Evolutionary conservation across 1,140 invertebrate genomes (phyloP).

Genomic region (Hermetia illucens): DNA sequence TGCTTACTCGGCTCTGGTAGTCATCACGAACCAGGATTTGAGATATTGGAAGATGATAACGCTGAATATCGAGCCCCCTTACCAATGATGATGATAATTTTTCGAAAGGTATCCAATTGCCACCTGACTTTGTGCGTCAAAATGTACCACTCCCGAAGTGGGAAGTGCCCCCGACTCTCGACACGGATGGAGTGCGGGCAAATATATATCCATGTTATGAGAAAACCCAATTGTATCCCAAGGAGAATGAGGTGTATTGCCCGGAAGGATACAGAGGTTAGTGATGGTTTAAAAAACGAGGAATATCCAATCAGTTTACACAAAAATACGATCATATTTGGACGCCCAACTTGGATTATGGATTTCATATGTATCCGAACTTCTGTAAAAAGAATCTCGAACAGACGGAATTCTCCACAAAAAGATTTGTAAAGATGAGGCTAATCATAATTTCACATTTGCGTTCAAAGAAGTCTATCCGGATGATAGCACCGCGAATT

Average conservation of each 20-base stretch:
- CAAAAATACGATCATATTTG: slow-evolving; percentile 13
- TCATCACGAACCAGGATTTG: slow-evolving; percentile 14
- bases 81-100: slow-evolving; percentile 17
- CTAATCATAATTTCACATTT: neutral
- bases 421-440: neutral
- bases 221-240: slow-evolving; percentile 21
- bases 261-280: slow-evolving; percentile 20
- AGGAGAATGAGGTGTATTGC: slow-evolving; percentile 18
- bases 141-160: slow-evolving; percentile 14
- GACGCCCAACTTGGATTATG: slow-evolving; percentile 8
- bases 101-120: slow-evolving; percentile 14
- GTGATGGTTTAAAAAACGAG: slow-evolving; percentile 9
- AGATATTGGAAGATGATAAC: slow-evolving; percentile 21
- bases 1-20: slow-evolving; percentile 11
- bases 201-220: slow-evolving; percentile 18
- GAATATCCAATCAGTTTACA: slow-evolving; percentile 13
- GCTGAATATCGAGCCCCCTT: slow-evolving; percentile 7
- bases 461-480: slow-evolving; percentile 14
- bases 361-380: slow-evolving; percentile 21
- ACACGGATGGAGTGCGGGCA: slow-evolving; percentile 6
- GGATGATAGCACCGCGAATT: slow-evolving; percentile 15
- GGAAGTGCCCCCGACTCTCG: slow-evolving; percentile 21
- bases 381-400: slow-evolving; percentile 15
- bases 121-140: slow-evolving; percentile 14
- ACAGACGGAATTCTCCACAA: neutral